Base-by-base conservation (phyloP, 1,140 invertebrate genomes). In the Brachystomella parvula region DNA sequence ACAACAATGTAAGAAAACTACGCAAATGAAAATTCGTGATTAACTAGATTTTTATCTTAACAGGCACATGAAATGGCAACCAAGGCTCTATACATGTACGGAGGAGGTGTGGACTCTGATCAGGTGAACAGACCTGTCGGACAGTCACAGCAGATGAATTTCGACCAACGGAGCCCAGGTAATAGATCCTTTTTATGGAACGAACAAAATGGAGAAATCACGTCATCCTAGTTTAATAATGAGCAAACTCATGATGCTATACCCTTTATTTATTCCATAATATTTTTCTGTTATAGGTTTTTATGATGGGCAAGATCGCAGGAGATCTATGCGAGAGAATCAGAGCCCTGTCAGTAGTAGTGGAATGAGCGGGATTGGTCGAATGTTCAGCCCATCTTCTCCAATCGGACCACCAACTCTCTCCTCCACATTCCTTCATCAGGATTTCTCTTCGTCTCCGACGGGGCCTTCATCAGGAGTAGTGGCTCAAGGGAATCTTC, bases 1-100 rank as follows among this genome's bases (percentile, higher is more conserved):
- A 60, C 32, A 60, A 24, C 9, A 60, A 60, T 31, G 58, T 60
- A 33, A 29, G 58, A 28, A 15, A 15, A n/a, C 44, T 21, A 21
- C 44, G 44, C 21, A 47, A 47, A 21, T 47, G 44, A 47, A 21
- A 47, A 15, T 47, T 15, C 44, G 15, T 47, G n/a, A 44, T 12
- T 12, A n/a, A n/a, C n/a, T n/a, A n/a, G n/a, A n/a, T n/a, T 60
- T n/a, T 0, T 68, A 17, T 75, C 35, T 61, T 68, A 74, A 39
- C 71, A 85, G 81, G 76, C 87, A 0, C 83, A 86, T 47, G 89
- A 96, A 74, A 90, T 89, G 86, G 94, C 94, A 2, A 88, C 89
- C 1, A 84, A 90, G 75, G 93, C 94, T 0, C 95, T 96, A 76
- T 93, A 96, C 75, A 78, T 93, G 64, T 95, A 94, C 77, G 94